phyloP scores from a whole-genome alignment of 2,888 invertebrate genomes.

The Deilephila porcellus region DNA sequence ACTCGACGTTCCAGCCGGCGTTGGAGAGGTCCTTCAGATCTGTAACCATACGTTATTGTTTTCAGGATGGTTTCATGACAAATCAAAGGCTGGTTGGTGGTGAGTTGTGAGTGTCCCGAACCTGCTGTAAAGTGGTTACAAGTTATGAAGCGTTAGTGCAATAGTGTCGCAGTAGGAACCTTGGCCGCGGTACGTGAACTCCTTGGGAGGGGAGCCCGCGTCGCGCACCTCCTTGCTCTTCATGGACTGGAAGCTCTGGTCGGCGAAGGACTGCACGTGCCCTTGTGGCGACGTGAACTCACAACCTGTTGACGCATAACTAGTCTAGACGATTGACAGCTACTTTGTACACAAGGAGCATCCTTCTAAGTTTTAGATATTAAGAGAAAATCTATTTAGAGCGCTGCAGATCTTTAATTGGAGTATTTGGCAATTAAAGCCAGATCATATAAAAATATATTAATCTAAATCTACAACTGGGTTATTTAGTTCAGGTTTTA shows the following conservation, averaged over 20 bases:
- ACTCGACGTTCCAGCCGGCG: constrained; percentile 88
- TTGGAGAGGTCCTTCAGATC: constrained; percentile 79
- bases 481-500: no score
- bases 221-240: constrained; percentile 92
- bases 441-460: no score
- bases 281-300: constrained; percentile 78
- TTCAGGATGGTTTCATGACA: background rate
- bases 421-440: no score
- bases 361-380: background rate
- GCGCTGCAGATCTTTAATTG: background rate
- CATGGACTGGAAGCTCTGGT: constrained; percentile 91
- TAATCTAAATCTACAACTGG: no score
- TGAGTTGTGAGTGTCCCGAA: constrained; percentile 26
- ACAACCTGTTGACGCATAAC: constrained; percentile 74
- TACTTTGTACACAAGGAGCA: background rate
- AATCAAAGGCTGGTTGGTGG: background rate
- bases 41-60: constrained; percentile 52
- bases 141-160: constrained; percentile 71
- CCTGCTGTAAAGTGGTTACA: constrained; percentile 42
- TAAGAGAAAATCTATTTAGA: background rate
- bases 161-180: constrained; percentile 67
- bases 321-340: constrained; percentile 47
- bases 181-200: constrained; percentile 81
- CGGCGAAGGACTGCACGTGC: constrained; percentile 89
- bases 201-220: constrained; percentile 90